Evolutionary conservation across 2,113 vertebrate genomes (phyloP), one percentile per base, ranked within the genome.

Genomic region (Raja brachyura): DNA sequence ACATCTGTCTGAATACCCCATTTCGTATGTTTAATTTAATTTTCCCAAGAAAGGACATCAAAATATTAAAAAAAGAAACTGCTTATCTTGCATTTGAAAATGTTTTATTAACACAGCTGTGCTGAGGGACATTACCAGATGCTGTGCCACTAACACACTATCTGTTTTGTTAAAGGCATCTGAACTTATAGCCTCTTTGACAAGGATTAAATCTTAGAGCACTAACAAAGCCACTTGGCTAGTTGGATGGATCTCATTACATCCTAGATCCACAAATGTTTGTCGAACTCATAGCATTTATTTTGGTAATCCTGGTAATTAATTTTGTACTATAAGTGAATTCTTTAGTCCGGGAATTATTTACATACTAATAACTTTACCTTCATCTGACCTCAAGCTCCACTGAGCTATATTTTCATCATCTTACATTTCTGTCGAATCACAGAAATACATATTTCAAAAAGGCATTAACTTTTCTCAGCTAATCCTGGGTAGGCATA

Each of bases 21-120:
- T 90, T 28, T 25, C 9, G 18, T 48, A 9, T 3, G 70, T 66
- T 88, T 92, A 25, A 74, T 70, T 6, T 7, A 28, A 73, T 63
- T 48, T 73, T 54, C 73, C 54, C 54, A 68, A 92, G 31, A 73
- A 73, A 92, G 10, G 54, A 92, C 14, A n/a, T 31, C 18, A n/a
- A 90, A 10, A 22, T 70, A 33, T 39, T 39, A 70, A 90, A 92
- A 13, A 54, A 61, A 22, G 33, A 74, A 73, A 20, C 33, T 74
- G 33, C 66, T 92, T 92, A 92, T 92, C 20, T 92, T 74, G 90
- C 68, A 92, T 48, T 90, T 92, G 31, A 92, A 92, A 48, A 70
- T 92, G 31, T 92, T 92, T 70, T 92, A 92, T 92, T 73, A 92
- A 92, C 90, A 73, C 90, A 92, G 63, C 90, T 92, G 90, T 74